A percentile compares a stretch with the other conserved stretches of the same genome.
These are phyloP conservation scores for Drosophila anomalata DNA, from an alignment of 2,888 invertebrate species.

Conservation along the genomic window DNA sequence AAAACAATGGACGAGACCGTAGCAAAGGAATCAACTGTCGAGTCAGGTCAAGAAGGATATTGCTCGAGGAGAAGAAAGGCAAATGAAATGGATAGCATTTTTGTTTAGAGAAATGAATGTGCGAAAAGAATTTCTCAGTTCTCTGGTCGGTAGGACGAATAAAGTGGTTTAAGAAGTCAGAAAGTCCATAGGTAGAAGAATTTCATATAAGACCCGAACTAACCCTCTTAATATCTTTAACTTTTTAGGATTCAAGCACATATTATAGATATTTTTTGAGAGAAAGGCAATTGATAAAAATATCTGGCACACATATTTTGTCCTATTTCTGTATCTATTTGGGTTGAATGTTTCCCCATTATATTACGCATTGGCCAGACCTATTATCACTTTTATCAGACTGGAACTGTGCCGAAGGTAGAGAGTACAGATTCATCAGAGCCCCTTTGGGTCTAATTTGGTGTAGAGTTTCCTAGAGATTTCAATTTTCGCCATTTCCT, in stretches of 20 bases:
- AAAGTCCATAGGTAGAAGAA: not conserved
- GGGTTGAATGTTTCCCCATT: slow-evolving; percentile 31
- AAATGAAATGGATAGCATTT: slow-evolving; percentile 34
- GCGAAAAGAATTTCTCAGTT: slow-evolving; percentile 37
- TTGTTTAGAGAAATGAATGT: slow-evolving; percentile 28
- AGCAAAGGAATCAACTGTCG: slow-evolving; percentile 31
- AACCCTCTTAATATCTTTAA: not conserved
- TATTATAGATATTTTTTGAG: not conserved
- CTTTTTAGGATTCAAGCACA: not conserved
- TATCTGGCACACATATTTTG: slow-evolving; percentile 8
- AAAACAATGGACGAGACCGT: slow-evolving; percentile 33
- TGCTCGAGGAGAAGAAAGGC: slow-evolving; percentile 13
- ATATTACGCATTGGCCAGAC: slow-evolving; percentile 18
- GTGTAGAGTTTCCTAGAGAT: slow-evolving; percentile 20
- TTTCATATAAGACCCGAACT: not conserved
- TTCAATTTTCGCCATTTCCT: slow-evolving; percentile 30
- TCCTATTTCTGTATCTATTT: slow-evolving; percentile 33
- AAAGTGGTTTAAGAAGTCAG: slow-evolving; percentile 17
- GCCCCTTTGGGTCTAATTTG: not conserved
- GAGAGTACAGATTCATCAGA: not conserved
- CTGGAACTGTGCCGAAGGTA: slow-evolving; percentile 1
- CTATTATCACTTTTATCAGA: slow-evolving; percentile 22
- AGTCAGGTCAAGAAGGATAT: slow-evolving; percentile 58
- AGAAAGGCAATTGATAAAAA: slow-evolving; percentile 2
- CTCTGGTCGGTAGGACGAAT: not conserved